These are phyloP conservation scores for Pollimyrus isidori DNA, from an alignment of 2,113 vertebrate genomes.

Conservation along the genomic window DNA sequence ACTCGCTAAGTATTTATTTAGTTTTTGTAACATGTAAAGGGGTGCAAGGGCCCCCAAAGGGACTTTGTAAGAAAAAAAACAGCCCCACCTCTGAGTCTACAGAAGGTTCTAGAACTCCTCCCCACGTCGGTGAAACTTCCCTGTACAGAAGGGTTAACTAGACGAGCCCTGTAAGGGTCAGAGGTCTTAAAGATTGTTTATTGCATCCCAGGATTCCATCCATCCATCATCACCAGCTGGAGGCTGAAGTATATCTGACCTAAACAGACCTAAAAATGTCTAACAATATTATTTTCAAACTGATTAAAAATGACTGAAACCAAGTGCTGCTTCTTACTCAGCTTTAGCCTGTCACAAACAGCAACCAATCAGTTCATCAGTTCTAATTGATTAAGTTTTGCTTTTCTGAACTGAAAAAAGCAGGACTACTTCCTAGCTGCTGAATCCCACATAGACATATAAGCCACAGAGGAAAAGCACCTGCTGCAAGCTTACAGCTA, in stretches of 20 bases:
- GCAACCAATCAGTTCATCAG: background rate
- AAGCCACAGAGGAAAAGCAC: background rate
- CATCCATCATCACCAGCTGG: background rate
- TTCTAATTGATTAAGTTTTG: background rate
- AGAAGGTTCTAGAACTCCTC: background rate
- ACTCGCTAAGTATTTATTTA: background rate
- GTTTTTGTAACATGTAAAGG: background rate
- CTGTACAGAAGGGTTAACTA: background rate
- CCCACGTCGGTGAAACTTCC: background rate
- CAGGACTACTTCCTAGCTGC: background rate
- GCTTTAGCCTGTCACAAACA: background rate
- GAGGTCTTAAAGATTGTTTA: background rate
- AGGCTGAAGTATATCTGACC: background rate
- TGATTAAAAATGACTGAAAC: background rate
- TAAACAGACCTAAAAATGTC: background rate
- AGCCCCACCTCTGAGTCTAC: background rate
- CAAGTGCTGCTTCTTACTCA: background rate
- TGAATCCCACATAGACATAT: background rate
- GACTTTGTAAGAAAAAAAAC: background rate
- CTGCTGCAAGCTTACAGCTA: background rate
- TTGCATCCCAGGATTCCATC: background rate
- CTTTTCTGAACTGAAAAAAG: background rate
- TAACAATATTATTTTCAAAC: background rate
- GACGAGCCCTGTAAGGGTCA: background rate
- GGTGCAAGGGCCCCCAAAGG: background rate